Percentiles rank a stretch among this genome's conserved stretches.
phyloP scores from a whole-genome alignment of 2,797 vertebrate species.

The Galago senegalensis region DNA sequence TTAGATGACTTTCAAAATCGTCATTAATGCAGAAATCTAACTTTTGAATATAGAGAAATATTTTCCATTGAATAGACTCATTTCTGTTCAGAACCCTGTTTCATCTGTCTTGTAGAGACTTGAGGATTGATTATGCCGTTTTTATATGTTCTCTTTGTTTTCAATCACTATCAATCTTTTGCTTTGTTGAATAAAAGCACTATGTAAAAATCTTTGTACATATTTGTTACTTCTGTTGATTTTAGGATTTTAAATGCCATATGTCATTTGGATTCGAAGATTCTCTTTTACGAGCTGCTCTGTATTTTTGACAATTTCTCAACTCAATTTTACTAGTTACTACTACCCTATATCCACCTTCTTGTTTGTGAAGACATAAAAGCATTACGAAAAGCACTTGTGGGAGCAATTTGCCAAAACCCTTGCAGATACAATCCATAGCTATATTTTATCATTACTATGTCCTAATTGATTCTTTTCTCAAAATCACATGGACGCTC shows the following conservation, averaged over 20 bases:
- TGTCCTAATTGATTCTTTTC: constrained; percentile 17
- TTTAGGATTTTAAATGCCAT: constrained; percentile 59
- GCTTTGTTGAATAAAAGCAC: neutral
- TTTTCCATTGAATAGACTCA: constrained; percentile 59
- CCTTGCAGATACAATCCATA: neutral
- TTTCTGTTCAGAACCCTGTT: constrained; percentile 52
- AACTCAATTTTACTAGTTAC: constrained; percentile 61
- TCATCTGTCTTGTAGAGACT: constrained; percentile 64
- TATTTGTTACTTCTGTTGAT: constrained; percentile 53
- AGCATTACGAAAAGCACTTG: constrained; percentile 11
- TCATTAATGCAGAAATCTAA: constrained; percentile 70
- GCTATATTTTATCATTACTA: constrained; percentile 47
- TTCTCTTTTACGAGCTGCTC: constrained; percentile 14
- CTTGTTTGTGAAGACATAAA: constrained; percentile 47
- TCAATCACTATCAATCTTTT: constrained; percentile 2
- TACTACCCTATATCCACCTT: neutral
- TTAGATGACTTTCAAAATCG: neutral
- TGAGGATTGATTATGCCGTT: constrained; percentile 61
- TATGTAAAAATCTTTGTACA: neutral
- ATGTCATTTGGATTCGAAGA: constrained; percentile 25
- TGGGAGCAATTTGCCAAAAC: constrained; percentile 29
- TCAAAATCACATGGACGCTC: neutral
- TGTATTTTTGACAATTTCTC: constrained; percentile 67
- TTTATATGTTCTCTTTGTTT: constrained; percentile 71
- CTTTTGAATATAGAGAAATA: constrained; percentile 56